phyloP scores from a whole-genome alignment of 2,113 vertebrate genomes.

The Crypturellus undulatus region DNA sequence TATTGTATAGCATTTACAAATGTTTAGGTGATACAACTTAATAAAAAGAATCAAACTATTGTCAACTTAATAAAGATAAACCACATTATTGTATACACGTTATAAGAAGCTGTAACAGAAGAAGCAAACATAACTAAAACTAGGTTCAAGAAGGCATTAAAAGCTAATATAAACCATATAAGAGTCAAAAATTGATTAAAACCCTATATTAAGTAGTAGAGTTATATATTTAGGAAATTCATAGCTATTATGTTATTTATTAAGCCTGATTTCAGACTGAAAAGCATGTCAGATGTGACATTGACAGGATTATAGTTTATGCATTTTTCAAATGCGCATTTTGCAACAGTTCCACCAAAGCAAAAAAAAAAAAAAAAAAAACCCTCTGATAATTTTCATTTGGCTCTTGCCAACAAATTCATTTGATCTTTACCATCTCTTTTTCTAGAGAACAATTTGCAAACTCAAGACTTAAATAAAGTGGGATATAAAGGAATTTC shows the following conservation, averaged over 20 bases:
- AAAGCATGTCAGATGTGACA: background rate
- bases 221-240: background rate
- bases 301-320: background rate
- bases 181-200: background rate
- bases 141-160: background rate
- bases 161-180: background rate
- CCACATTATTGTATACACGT: background rate
- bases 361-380: background rate
- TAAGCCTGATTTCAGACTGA: background rate
- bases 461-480: background rate
- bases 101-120: background rate
- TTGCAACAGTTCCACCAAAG: background rate
- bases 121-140: background rate
- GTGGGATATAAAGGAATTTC: background rate
- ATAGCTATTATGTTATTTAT: background rate
- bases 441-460: background rate
- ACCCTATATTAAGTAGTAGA: background rate
- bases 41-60: background rate
- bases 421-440: background rate
- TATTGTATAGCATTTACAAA: background rate
- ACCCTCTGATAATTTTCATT: background rate
- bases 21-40: background rate
- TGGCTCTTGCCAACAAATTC: background rate
- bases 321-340: background rate
- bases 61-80: background rate